Conservation (phyloP, 2,113 vertebrate genomes). For the Pollachius pollachius region DNA sequence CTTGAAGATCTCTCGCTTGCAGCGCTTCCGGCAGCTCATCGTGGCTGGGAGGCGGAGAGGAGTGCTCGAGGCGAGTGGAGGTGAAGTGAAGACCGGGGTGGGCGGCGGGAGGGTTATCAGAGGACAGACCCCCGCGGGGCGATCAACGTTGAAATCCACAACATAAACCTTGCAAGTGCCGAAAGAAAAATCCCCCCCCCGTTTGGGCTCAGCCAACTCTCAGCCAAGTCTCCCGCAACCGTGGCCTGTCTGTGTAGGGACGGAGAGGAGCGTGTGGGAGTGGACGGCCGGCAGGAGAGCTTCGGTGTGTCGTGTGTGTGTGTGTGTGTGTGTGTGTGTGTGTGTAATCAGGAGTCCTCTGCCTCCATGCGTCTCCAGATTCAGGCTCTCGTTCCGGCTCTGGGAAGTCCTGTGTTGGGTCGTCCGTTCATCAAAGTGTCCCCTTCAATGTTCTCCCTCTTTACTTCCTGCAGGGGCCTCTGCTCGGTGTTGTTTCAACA, state of each 20-base stretch:
- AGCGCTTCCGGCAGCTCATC: constrained; percentile 96
- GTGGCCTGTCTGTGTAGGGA: no score
- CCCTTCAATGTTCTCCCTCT: constrained; percentile 21
- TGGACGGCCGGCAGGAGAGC: no score
- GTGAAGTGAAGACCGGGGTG: constrained; percentile 55
- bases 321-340: constrained; percentile 13
- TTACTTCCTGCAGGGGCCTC: no score
- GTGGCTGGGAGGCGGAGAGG: constrained; percentile 51
- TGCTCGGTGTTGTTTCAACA: no score
- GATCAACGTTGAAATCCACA: neutral
- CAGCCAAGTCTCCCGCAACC: no score
- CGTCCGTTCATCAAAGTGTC: constrained; percentile 66
- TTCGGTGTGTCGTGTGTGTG: constrained; percentile 4
- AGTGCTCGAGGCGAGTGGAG: constrained; percentile 46
- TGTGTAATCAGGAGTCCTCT: constrained; percentile 24
- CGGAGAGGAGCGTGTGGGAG: no score
- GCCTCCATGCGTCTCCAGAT: constrained; percentile 19
- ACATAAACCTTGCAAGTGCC: neutral
- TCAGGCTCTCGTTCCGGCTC: constrained; percentile 35
- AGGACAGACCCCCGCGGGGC: no score
- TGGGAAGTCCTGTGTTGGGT: constrained; percentile 3
- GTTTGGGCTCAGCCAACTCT: no score
- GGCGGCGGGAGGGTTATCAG: constrained; percentile 50
- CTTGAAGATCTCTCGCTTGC: constrained; percentile 94
- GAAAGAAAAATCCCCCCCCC: neutral